Conservation (phyloP, 1,140 invertebrate species). For the Gonioctena quinquepunctata region DNA sequence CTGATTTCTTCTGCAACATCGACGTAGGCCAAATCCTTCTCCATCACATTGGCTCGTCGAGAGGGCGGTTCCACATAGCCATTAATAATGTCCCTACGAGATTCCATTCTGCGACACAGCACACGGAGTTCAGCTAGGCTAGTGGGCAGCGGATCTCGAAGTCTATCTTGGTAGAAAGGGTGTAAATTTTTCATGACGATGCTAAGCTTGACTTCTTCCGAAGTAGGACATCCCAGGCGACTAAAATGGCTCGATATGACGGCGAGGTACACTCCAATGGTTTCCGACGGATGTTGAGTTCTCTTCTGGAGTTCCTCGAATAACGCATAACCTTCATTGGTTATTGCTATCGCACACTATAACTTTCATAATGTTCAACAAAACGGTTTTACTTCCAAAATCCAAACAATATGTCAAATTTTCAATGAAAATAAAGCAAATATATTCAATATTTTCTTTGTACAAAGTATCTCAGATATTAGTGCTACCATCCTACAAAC, state of each 20-base stretch:
- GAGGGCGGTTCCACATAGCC: not conserved
- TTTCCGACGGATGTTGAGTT: conserved; percentile 23
- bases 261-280: conserved; percentile 39
- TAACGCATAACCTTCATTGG: too few species aligned
- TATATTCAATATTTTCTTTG: too few species aligned
- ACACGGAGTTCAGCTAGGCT: not conserved
- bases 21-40: not conserved
- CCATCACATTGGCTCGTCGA: not conserved
- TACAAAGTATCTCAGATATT: too few species aligned
- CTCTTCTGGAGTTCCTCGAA: conserved; percentile 26
- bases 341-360: too few species aligned
- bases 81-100: not conserved
- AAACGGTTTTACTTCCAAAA: too few species aligned
- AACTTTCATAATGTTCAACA: too few species aligned
- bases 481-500: too few species aligned
- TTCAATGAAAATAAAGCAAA: too few species aligned
- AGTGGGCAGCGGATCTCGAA: too few species aligned
- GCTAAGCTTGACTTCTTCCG: not conserved
- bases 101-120: conserved; percentile 10
- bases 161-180: too few species aligned
- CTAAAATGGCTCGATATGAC: conserved; percentile 40
- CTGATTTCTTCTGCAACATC: not conserved
- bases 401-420: too few species aligned
- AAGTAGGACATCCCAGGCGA: conserved; percentile 15
- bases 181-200: not conserved